Evolutionary conservation across 2,113 vertebrate species (phyloP), one percentile per base, ranked within the genome.

Genomic region (Lepus europaeus): DNA sequence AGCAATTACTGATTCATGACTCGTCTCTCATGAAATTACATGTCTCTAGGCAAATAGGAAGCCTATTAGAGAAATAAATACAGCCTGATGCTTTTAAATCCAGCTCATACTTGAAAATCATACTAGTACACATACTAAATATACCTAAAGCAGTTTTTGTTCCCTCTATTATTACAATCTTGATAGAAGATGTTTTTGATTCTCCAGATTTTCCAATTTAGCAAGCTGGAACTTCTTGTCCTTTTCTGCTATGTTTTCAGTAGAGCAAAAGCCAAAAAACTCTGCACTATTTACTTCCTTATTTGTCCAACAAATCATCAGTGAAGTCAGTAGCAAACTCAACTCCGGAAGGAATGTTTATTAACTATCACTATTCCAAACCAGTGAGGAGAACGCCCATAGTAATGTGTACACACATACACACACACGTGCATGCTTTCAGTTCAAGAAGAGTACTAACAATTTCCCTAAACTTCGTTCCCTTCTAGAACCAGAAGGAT

Each of bases 301-400:
- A 96, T 97, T 97, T 97, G 96, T 96, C 89, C 97, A 97, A 96
- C 94, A 95, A 95, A 96, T 95, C 90, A 95, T 95, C 96, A 96
- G 82, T 95, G 90, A 95, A 91, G 92, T 96, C 86, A 97, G 95
- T 86, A 95, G 91, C 88, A 91, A 94, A 90, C 12, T 92, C 90
- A 92, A 84, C 79, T 33, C 61, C 95, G 87, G 61, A 95, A 97
- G 73, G 96, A 96, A 96, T 93, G 79, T 89, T 96, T 96, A 94
- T 79, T 96, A 95, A 96, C 83, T 77, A 87, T 92, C 74, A 76
- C 19, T 89, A 49, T 77, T 95, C 53, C 74, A 61, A 86, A 70
- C 70, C 33, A 87, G 45, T 12, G 90, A 56, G 72, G 64, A 59
- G 68, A 94, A 25, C 93, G 39, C 20, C 68, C 68, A 82, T 1